Percentiles rank a stretch among this genome's conserved stretches.
These are phyloP conservation scores for Xyliphius kryptos DNA, from an alignment of 2,113 vertebrate species.

Conservation along the genomic window DNA sequence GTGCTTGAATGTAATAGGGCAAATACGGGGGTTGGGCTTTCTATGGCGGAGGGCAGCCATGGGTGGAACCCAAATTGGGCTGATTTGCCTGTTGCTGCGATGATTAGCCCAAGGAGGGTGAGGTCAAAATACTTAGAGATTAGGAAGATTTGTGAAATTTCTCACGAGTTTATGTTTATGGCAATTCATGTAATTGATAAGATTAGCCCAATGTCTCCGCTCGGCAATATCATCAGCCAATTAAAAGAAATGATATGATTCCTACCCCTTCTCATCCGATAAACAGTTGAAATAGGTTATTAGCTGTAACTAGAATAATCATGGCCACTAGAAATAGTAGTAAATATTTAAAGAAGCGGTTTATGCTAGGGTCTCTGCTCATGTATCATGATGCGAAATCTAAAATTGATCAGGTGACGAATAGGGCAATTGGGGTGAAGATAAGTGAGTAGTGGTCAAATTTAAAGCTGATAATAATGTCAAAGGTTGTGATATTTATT, in stretches of 20 bases:
- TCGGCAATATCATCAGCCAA: slow-evolving; percentile 39
- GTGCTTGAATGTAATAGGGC: too few species aligned
- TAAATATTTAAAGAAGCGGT: slow-evolving; percentile 34
- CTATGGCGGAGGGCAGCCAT: too few species aligned
- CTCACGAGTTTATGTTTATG: slow-evolving; percentile 12
- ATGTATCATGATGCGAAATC: slow-evolving; percentile 40
- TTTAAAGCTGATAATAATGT: slow-evolving; percentile 33
- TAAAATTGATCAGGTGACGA: slow-evolving; percentile 35
- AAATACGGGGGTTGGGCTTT: too few species aligned
- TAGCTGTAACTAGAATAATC: slow-evolving; percentile 28
- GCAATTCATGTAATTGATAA: slow-evolving; percentile 30
- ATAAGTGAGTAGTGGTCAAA: slow-evolving; percentile 33
- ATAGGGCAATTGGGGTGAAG: slow-evolving; percentile 34
- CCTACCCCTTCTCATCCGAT: too few species aligned
- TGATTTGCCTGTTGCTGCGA: slow-evolving; percentile 37
- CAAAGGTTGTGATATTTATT: too few species aligned
- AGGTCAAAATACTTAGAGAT: too few species aligned
- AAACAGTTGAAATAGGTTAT: slow-evolving; percentile 42
- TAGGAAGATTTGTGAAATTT: too few species aligned
- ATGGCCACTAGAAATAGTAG: slow-evolving; percentile 35
- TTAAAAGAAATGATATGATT: slow-evolving; percentile 39
- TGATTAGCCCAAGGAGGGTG: slow-evolving; percentile 24
- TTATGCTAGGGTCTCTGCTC: slow-evolving; percentile 15
- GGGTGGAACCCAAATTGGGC: slow-evolving; percentile 43
- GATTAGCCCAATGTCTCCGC: slow-evolving; percentile 32